Evolutionary conservation across 2,113 vertebrate species (phyloP), one percentile per base, ranked within the genome.

Genomic region (Mustela lutreola): DNA sequence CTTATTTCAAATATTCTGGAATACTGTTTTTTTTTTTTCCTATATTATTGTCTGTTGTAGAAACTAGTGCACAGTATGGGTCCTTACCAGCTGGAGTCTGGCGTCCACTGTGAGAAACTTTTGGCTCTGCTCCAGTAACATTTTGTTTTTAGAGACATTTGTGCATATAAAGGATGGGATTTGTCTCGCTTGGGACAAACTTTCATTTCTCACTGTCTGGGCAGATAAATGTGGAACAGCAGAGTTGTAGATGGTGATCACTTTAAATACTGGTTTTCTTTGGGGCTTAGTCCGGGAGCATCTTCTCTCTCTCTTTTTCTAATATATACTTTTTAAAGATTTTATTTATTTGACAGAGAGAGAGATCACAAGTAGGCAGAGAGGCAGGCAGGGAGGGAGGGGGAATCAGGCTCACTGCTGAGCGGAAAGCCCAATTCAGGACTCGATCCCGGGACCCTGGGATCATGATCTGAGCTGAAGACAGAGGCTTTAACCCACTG

Each of bases 1-100:
- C 9, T 87, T 80, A 67, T 58, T 96, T 91, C 33, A 75, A 82
- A 78, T 83, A 56, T 88, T 62, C 67, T 87, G 36, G 45, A 16
- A 91, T 86, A 12, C 15, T 28, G 45, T 4, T 53, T 36, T 75
- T 42, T 4, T 53, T 36, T 75, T 42, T 45, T 70, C 36, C 12
- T 73, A 1, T 90, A 19, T 63, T 36, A 92, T 26, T 80, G 42
- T 71, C 67, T 95, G 60, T 71, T 91, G 83, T 79, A 79, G 67
- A 53, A 50, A 62, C 33, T 42, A 81, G 56, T 84, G 62, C 33
- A 36, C 19, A 81, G 14, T 18, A 9, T 58, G 31, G 24, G n/a
- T 56, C 58, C 24, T 78, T 31, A 58, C n/a, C 24, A 53, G 65
- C 80, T 86, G 1, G 15, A 63, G 56, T 15, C 62, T 62, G 24